Evolutionary conservation across 2,797 vertebrate species (phyloP).

Genomic region (Diceros bicornis): DNA sequence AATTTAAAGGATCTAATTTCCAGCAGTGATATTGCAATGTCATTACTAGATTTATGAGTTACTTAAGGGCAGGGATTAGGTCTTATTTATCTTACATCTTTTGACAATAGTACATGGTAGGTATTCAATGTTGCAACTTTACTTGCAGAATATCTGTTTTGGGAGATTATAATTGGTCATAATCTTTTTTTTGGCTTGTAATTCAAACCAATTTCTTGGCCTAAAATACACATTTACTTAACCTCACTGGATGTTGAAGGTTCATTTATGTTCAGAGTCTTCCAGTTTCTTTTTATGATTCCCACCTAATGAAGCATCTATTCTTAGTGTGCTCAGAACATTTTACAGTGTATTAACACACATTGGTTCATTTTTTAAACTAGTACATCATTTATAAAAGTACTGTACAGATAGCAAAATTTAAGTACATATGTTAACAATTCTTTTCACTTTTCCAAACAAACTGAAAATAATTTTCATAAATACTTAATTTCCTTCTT

Average conservation of each 20-base stretch:
- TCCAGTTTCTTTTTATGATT: background rate
- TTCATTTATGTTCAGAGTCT: background rate
- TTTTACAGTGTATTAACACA: constrained; percentile 32
- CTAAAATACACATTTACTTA: background rate
- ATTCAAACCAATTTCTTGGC: background rate
- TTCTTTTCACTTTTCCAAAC: constrained; percentile 43
- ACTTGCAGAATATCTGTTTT: background rate
- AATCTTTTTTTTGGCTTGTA: background rate
- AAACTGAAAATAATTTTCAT: constrained; percentile 56
- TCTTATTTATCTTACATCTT: background rate
- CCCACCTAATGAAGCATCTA: background rate
- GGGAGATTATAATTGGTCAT: background rate
- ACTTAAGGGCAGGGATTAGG: background rate
- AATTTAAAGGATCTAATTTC: constrained; percentile 33
- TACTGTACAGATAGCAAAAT: background rate
- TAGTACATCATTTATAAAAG: constrained; percentile 5
- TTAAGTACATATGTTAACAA: constrained; percentile 11
- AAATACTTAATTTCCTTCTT: constrained; percentile 50
- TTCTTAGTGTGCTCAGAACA: background rate
- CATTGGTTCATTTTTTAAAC: background rate
- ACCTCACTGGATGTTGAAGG: background rate
- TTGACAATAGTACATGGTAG: background rate
- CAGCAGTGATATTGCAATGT: background rate
- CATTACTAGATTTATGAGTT: background rate
- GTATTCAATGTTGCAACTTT: background rate